Base-by-base conservation (phyloP, 30 jellyfish, hydroid and myxozoan species). In the Chrysaora quinquecirrha region DNA sequence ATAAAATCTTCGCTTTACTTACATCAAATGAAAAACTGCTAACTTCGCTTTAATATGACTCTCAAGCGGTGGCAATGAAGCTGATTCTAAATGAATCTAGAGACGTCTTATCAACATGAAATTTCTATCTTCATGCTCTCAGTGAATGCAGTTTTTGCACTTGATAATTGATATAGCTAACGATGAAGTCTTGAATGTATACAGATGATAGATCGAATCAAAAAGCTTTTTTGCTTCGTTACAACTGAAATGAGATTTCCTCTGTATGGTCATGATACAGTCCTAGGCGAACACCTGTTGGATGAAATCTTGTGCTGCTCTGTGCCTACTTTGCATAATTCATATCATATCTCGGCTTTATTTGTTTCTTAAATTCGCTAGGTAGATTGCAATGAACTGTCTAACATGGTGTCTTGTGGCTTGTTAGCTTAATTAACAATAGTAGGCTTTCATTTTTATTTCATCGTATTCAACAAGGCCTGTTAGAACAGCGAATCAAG, bases 221-320 rank as follows among this genome's bases (percentile, higher is more conserved):
- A n/a, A n/a, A 21, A n/a, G 74, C 70, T 56, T 7, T n/a, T n/a
- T 24, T 24, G 31, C 6, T 24, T 3, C 70, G 28, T 56, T 9
- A 24, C 22, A 56, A 6, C 30, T 22, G n/a, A 18, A n/a, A 18
- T 56, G 70, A 56, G 31, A 3, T 56, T 56, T 18, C 9, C 6
- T 18, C 70, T 18, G 70, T n/a, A n/a, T 46, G n/a, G 3, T 6
- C 87, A 18, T 33, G 90, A 80, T 80, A 66, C 90, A 72, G 54
- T 6, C 54, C 54, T 3, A 30, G 27, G 21, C 24, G 83, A 80
- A 80, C 90, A 80, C 90, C 90, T 80, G 90, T 80, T 80, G 46
- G 7, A 30, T 25, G 80, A 58, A 43, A 64, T 66, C 71, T 50
- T 24, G 62, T 43, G 78, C 61, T 69, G 66, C 80, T 78, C 78